phyloP scores from a whole-genome alignment of 2,797 vertebrate genomes.

The Lepilemur ruficaudatus region DNA sequence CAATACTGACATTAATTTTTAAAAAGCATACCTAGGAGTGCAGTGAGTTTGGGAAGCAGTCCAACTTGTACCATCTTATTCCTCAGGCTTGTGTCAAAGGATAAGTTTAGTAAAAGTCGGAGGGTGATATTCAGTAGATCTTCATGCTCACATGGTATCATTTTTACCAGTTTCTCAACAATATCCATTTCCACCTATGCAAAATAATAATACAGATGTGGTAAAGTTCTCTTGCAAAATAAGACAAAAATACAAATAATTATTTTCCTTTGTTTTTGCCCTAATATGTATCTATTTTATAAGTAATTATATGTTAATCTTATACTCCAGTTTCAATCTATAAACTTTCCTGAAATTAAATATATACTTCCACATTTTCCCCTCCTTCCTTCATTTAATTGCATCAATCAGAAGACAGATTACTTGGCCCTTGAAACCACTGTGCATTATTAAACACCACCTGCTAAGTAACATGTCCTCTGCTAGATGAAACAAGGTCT shows the following conservation, averaged over 20 bases:
- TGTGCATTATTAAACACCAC: not conserved
- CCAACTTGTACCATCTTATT: conserved; percentile 95
- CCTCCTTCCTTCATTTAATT: not conserved
- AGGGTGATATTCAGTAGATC: conserved; percentile 92
- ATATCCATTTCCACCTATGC: conserved; percentile 91
- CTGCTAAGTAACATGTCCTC: not conserved
- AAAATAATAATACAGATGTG: conserved; percentile 13
- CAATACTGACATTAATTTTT: not conserved
- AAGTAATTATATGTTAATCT: not conserved
- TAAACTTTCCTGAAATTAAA: conserved; percentile 28
- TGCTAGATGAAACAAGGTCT: not conserved
- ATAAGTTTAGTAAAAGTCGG: conserved; percentile 93
- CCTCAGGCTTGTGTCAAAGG: conserved; percentile 93
- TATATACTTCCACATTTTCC: not conserved
- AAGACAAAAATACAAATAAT: conserved; percentile 27
- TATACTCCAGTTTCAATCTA: conserved; percentile 25
- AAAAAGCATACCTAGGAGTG: conserved; percentile 89
- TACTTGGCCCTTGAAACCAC: not conserved
- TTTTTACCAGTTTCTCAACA: conserved; percentile 92
- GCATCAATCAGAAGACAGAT: not conserved
- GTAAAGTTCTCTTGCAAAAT: conserved; percentile 2
- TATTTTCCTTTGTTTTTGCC: not conserved
- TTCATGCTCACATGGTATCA: conserved; percentile 92
- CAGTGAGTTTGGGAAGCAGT: conserved; percentile 92
- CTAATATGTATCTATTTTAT: not conserved